Evolutionary conservation across 2,113 vertebrate genomes (phyloP).

Genomic region (Ctenodactylus gundi): DNA sequence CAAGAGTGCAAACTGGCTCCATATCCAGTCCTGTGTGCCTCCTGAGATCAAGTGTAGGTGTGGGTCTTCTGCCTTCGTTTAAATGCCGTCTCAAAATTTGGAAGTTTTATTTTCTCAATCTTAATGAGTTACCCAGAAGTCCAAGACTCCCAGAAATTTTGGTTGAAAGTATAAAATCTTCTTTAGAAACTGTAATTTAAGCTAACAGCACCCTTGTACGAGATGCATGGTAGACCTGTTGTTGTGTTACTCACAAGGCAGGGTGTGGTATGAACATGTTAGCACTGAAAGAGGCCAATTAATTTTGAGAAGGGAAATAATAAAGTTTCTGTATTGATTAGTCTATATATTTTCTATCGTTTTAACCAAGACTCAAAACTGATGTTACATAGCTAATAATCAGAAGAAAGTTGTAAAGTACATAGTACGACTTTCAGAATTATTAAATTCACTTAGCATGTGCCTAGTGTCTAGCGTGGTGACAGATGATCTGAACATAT

Average conservation of each 20-base stretch:
- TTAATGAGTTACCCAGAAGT: background rate
- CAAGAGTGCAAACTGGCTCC: background rate
- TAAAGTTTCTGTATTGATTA: background rate
- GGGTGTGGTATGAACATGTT: background rate
- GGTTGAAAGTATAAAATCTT: background rate
- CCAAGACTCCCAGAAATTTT: background rate
- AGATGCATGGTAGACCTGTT: background rate
- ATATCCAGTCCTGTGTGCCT: background rate
- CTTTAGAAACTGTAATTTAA: background rate
- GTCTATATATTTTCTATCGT: background rate
- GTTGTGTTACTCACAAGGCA: background rate
- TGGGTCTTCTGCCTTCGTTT: background rate
- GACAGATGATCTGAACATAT: background rate
- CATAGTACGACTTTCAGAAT: background rate
- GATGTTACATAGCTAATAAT: background rate
- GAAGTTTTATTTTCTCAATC: slow-evolving; percentile 35
- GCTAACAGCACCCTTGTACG: background rate
- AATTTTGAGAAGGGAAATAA: background rate
- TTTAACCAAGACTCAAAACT: background rate
- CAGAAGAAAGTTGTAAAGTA: background rate
- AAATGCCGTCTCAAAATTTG: background rate
- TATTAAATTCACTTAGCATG: background rate
- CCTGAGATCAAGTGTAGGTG: background rate
- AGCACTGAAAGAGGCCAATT: background rate
- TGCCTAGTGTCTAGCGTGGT: background rate